Evolutionary conservation across 2,113 vertebrate species (phyloP).

Genomic region (Pheucticus melanocephalus): DNA sequence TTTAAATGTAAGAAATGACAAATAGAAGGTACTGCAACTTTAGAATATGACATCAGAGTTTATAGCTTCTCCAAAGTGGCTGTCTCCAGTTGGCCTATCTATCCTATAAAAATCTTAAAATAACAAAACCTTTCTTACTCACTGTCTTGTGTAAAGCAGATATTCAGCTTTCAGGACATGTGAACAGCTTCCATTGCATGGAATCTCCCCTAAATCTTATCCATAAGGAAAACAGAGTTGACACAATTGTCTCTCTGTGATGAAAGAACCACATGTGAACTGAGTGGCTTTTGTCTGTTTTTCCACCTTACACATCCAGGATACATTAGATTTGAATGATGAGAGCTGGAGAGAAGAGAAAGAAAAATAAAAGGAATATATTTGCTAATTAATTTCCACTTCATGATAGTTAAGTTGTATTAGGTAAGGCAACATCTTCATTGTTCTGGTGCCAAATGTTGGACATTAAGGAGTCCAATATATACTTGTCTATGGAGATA

Average conservation of each 20-base stretch:
- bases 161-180: not conserved
- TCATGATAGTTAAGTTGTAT: not conserved
- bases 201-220: not conserved
- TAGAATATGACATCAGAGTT: rapidly evolving
- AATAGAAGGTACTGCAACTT: not conserved
- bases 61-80: not conserved
- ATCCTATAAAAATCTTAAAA: not conserved
- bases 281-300: not conserved
- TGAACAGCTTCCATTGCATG: not conserved
- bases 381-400: not conserved
- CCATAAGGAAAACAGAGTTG: not conserved
- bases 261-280: not conserved
- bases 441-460: not conserved
- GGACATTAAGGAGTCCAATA: not conserved
- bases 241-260: not conserved
- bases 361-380: not conserved
- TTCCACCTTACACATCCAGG: not conserved
- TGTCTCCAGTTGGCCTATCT: not conserved
- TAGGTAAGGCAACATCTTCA: not conserved
- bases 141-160: not conserved
- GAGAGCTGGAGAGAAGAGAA: not conserved
- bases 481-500: not conserved
- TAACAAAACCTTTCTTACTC: not conserved
- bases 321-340: not conserved
- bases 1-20: not conserved